Percentiles rank a stretch among this genome's conserved stretches.
Conservation (phyloP, 2,113 vertebrate species). For the Camelus dromedarius region DNA sequence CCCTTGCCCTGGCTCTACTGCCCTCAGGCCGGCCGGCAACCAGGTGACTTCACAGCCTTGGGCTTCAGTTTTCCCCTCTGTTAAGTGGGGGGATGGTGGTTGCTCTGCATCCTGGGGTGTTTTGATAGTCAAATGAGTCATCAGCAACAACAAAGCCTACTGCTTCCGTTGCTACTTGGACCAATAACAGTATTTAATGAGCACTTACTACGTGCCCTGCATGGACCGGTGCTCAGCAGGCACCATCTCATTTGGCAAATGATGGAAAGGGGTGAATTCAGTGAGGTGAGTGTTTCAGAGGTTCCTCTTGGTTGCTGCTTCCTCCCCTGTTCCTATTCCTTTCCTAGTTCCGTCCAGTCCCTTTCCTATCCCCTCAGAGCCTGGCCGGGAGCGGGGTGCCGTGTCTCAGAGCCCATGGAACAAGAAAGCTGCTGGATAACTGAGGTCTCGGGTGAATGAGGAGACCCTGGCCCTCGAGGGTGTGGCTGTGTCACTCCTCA, state of each 20-base stretch:
- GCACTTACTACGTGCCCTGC: accelerated
- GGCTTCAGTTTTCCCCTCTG: background rate
- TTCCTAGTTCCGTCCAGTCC: too few relatives aligned
- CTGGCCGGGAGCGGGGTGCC: background rate
- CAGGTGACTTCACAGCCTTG: too few relatives aligned
- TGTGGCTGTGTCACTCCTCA: background rate
- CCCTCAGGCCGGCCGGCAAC: background rate
- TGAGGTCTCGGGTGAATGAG: background rate
- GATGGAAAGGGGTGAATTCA: background rate
- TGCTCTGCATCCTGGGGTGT: background rate
- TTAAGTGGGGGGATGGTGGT: background rate
- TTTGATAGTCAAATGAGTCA: background rate
- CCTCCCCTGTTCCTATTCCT: background rate
- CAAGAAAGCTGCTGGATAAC: background rate
- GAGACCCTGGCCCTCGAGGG: background rate
- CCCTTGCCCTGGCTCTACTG: background rate
- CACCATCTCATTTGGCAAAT: background rate
- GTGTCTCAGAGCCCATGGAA: accelerated
- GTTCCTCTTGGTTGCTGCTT: background rate
- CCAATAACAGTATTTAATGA: background rate
- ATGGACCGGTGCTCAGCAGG: too few relatives aligned
- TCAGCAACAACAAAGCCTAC: too few relatives aligned
- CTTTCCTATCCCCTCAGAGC: background rate
- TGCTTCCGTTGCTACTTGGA: accelerated
- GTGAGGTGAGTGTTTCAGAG: background rate